Evolutionary conservation across 1,140 invertebrate species (phyloP).

Genomic region (Drosophila sproati): DNA sequence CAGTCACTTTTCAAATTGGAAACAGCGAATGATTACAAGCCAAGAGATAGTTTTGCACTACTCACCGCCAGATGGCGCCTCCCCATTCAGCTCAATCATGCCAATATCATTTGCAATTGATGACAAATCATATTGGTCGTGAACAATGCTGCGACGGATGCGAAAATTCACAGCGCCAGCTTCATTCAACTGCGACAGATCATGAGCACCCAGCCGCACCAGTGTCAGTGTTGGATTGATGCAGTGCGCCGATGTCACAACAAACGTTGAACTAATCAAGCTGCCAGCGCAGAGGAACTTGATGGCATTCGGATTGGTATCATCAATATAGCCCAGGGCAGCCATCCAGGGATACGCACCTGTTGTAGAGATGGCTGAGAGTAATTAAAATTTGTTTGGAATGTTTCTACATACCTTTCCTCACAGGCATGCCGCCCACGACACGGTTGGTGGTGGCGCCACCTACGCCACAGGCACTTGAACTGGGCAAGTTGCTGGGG

Average conservation of each 20-base stretch:
- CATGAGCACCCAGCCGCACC: slow-evolving; percentile 88
- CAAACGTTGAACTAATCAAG: slow-evolving; percentile 89
- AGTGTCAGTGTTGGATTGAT: slow-evolving; percentile 84
- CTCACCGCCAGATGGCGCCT: slow-evolving; percentile 21
- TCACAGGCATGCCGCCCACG: slow-evolving; percentile 83
- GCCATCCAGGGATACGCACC: slow-evolving; percentile 90
- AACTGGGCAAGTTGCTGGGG: neutral
- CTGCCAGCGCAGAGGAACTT: slow-evolving; percentile 93
- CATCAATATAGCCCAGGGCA: slow-evolving; percentile 87
- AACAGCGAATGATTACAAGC: no score
- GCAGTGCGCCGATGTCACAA: slow-evolving; percentile 94
- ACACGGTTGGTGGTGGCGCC: slow-evolving; percentile 76
- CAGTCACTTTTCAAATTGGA: neutral
- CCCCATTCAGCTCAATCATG: slow-evolving; percentile 87
- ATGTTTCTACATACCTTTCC: slow-evolving; percentile 44
- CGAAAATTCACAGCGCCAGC: slow-evolving; percentile 87
- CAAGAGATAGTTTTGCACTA: neutral
- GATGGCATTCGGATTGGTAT: slow-evolving; percentile 83
- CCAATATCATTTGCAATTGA: slow-evolving; percentile 91
- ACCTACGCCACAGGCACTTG: slow-evolving; percentile 67
- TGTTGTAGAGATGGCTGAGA: slow-evolving; percentile 71
- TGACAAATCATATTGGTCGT: slow-evolving; percentile 88
- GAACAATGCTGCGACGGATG: slow-evolving; percentile 87
- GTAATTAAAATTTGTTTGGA: neutral
- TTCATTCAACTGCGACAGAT: slow-evolving; percentile 87